phyloP scores from a whole-genome alignment of 2,113 vertebrate species.

The Sciurus niger region DNA sequence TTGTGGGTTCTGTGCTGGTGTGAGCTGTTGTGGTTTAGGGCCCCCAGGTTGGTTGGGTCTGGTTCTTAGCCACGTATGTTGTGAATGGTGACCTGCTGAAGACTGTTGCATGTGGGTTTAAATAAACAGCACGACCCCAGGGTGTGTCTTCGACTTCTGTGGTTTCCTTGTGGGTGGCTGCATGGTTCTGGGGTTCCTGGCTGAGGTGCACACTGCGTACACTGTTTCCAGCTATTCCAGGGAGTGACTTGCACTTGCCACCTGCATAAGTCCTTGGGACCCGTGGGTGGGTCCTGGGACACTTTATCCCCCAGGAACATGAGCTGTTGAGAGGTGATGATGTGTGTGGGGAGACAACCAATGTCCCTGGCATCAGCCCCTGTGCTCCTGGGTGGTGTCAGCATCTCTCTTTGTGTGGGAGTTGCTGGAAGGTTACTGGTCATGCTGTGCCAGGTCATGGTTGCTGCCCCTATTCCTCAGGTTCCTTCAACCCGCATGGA shows the following conservation, averaged over 20 bases:
- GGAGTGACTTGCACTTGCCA: background rate
- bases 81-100: background rate
- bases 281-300: background rate
- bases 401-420: background rate
- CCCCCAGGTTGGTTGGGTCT: background rate
- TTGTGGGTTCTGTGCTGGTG: background rate
- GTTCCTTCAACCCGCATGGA: accelerated
- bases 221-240: background rate
- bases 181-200: too few relatives aligned
- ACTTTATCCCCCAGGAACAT: background rate
- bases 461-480: background rate
- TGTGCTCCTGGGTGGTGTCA: accelerated
- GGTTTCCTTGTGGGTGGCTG: accelerated
- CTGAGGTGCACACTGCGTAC: accelerated
- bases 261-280: accelerated
- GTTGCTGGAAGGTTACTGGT: background rate
- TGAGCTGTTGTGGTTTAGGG: background rate
- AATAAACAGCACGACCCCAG: background rate
- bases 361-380: background rate
- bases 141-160: accelerated
- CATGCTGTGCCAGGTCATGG: accelerated
- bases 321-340: too few relatives aligned
- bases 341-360: too few relatives aligned
- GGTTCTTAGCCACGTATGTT: accelerated
- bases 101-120: background rate